Base-by-base conservation (phyloP, 2,797 vertebrate genomes). In the Champsocephalus gunnari region DNA sequence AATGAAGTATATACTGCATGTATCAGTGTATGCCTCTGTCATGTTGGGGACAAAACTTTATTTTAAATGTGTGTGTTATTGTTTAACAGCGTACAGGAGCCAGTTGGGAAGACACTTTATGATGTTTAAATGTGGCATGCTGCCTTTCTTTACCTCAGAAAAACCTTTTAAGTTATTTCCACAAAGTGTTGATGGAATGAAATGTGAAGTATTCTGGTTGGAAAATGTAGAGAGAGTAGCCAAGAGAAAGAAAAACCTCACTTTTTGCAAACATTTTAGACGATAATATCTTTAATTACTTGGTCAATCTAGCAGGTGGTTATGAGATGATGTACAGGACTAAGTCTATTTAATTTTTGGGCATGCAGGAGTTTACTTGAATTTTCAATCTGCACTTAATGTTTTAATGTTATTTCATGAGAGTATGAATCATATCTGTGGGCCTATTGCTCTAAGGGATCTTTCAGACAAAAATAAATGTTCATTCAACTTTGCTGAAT, bases 361-460 rank as follows among this genome's bases (percentile, higher is more conserved):
- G 71, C 71, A 79, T 86, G 77, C 77, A 71, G 47, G 62, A 71
- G 3, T 80, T 87, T 85, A 90, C 87, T 89, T 92, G 83, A 91
- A 87, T 79, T 85, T 78, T 76, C 4, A 69, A 63, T 74, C 75
- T 80, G 44, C 75, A 19, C 66, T 70, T 70, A 81, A 81, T 82
- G 78, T 88, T 51, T 68, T 78, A 2, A 54, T 68, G 43, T 73
- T 77, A 77, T 78, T 53, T 74, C 17, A 66, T 73, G 54, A 63
- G 66, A 77, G 44, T 50, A 24, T 9, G 17, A 55, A 65, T 59
- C 38, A 44, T 66, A 58, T 74, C 73, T 76, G 16, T 63, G 28
- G 38, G 32, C 38, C 76, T 44, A 49, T 51, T 24, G 28, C 32
- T 62, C 53, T 58, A 60, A 21, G 57, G 67, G 21, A 28, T 59